phyloP scores from a whole-genome alignment of 2,888 invertebrate genomes.

The Machimus atricapillus region DNA sequence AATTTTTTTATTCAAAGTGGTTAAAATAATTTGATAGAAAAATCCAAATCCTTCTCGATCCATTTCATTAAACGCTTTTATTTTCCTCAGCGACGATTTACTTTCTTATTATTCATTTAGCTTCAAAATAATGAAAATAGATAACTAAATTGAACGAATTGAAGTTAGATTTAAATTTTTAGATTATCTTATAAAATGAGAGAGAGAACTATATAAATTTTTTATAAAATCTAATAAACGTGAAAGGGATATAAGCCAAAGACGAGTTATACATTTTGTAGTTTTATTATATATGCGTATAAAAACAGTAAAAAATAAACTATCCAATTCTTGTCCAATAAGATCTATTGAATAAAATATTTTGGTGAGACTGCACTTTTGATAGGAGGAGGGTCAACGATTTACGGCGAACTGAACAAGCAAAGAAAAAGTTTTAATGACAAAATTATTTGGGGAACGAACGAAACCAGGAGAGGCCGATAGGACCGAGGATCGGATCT shows the following conservation, averaged over 20 bases:
- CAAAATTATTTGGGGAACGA: neutral
- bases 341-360: conserved; percentile 33
- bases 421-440: neutral
- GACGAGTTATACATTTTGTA: neutral
- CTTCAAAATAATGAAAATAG: too few relatives aligned
- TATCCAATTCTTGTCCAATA: conserved; percentile 43
- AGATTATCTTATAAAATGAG: too few relatives aligned
- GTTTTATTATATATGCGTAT: conserved; percentile 40
- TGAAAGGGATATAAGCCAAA: neutral
- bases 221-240: neutral
- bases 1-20: too few relatives aligned
- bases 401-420: conserved; percentile 32
- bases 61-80: too few relatives aligned
- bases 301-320: conserved; percentile 46
- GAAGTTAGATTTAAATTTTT: too few relatives aligned
- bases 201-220: too few relatives aligned
- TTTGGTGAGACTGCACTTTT: conserved; percentile 24
- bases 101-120: too few relatives aligned
- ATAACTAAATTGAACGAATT: too few relatives aligned
- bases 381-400: neutral
- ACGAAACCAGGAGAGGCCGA: neutral
- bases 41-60: too few relatives aligned
- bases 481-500: neutral
- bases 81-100: too few relatives aligned
- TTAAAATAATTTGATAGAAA: too few relatives aligned